Conservation (phyloP, 2,113 vertebrate genomes). For the Orycteropus afer region DNA sequence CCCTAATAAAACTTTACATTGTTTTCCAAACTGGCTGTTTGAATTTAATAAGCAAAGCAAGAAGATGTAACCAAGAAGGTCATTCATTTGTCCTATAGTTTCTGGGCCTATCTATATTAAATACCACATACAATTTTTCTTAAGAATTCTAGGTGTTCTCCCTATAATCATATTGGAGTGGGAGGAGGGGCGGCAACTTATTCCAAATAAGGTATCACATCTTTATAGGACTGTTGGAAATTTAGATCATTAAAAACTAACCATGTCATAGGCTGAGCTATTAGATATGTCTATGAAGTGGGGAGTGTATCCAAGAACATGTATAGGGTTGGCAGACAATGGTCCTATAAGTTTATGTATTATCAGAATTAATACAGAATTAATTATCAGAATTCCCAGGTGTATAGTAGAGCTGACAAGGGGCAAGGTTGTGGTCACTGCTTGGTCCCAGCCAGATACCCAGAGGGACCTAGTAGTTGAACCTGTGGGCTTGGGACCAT, state of each 20-base stretch:
- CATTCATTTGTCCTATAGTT: constrained; percentile 47
- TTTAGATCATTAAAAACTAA: not conserved
- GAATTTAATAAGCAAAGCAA: constrained; percentile 62
- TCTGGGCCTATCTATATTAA: constrained; percentile 55
- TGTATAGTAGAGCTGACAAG: too few relatives aligned
- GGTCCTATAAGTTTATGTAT: too few relatives aligned
- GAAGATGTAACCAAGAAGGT: constrained; percentile 41
- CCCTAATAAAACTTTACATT: constrained; percentile 30
- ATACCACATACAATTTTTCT: constrained; percentile 74
- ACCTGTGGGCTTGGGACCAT: too few relatives aligned
- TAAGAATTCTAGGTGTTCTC: constrained; percentile 70
- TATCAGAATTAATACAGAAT: too few relatives aligned
- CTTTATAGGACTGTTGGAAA: constrained; percentile 51
- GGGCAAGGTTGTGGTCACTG: too few relatives aligned
- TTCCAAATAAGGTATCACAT: constrained; percentile 20
- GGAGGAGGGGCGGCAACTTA: not conserved
- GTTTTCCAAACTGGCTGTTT: constrained; percentile 47
- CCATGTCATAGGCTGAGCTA: too few relatives aligned
- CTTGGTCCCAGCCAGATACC: too few relatives aligned
- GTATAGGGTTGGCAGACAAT: too few relatives aligned
- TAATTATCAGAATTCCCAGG: too few relatives aligned
- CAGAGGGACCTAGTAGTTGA: too few relatives aligned
- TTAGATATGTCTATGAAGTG: too few relatives aligned
- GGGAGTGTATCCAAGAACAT: too few relatives aligned
- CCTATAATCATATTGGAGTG: constrained; percentile 50